Base-by-base conservation (phyloP, 2,797 vertebrate species). In the Thunnus albacares region DNA sequence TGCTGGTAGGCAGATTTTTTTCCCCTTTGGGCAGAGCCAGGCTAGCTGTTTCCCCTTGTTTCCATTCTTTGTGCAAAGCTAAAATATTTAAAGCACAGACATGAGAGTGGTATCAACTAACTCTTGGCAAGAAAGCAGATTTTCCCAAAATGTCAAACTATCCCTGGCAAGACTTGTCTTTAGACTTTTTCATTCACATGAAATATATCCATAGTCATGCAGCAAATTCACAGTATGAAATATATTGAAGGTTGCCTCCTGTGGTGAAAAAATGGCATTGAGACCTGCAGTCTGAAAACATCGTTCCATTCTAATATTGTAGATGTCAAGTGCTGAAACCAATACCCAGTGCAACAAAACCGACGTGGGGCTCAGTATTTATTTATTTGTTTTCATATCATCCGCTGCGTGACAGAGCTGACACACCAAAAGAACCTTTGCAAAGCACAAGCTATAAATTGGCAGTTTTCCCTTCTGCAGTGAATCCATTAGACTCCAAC, bases 401-500 rank as follows among this genome's bases (percentile, higher is more conserved):
- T 47, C 30, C 43, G 53, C 22, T 62, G 18, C 18, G 15, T 55
- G 45, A 7, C 45, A 3, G 45, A 64, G 15, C 41, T 56, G 43
- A 26, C 20, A 8, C n/a, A 45, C 45, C 17, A 56, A 33, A 49
- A 60, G 8, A 65, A 26, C 24, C 6, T 51, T 51, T 51, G 24
- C 20, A 20, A 58, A 66, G 43, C 2, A 1, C 12, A 1, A 41
- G 11, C 6, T 43, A 45, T 30, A 60, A 61, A 57, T 64, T 24
- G 7, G 0, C 20, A 15, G 10, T 53, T 65, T 58, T 20, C 1
- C 3, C 14, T 13, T 41, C n/a, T 26, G 58, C 5, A 13, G 66
- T 41, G 60, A 57, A 22, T 60, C 22, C 56, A 30, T 73, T 60
- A 12, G 26, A 51, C 49, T 35, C 62, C 51, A 53, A 10, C 57